These are phyloP conservation scores for Thryonomys swinderianus DNA, from an alignment of 2,113 vertebrate genomes.

Conservation along the genomic window DNA sequence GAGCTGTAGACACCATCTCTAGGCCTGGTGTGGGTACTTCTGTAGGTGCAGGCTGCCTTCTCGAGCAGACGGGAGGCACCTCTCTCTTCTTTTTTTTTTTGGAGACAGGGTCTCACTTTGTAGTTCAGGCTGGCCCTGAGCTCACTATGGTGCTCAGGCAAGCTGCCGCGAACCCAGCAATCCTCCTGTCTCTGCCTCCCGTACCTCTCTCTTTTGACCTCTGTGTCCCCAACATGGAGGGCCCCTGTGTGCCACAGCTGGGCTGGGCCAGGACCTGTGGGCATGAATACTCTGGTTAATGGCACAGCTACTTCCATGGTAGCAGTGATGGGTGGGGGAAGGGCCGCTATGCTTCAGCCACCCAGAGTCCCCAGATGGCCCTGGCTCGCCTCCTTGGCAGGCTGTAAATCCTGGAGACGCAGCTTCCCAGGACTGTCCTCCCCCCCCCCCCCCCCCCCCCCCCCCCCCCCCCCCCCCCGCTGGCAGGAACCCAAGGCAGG, in stretches of 20 bases:
- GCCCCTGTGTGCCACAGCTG: neutral
- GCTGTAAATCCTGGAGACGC: neutral
- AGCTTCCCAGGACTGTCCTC: neutral
- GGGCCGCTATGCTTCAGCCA: neutral
- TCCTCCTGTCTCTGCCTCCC: too few species aligned
- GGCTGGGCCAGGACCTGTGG: neutral
- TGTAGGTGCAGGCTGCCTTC: neutral
- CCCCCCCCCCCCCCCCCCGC: accelerated
- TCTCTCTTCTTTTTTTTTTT: too few species aligned
- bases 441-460: accelerated
- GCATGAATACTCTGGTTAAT: neutral
- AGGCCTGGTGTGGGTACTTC: neutral
- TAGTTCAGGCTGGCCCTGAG: too few species aligned
- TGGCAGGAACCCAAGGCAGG: neutral
- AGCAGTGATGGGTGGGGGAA: neutral
- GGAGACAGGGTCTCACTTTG: too few species aligned
- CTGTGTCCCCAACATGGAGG: neutral
- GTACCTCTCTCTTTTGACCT: neutral
- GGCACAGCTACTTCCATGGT: neutral
- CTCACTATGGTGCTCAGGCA: too few species aligned
- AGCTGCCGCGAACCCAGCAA: too few species aligned
- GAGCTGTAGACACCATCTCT: neutral
- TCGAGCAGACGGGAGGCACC: too few species aligned
- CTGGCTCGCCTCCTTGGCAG: neutral
- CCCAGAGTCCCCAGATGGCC: neutral